Evolutionary conservation across 2,797 vertebrate genomes (phyloP), one percentile per base, ranked within the genome.

Genomic region (Anniella stebbinsi): DNA sequence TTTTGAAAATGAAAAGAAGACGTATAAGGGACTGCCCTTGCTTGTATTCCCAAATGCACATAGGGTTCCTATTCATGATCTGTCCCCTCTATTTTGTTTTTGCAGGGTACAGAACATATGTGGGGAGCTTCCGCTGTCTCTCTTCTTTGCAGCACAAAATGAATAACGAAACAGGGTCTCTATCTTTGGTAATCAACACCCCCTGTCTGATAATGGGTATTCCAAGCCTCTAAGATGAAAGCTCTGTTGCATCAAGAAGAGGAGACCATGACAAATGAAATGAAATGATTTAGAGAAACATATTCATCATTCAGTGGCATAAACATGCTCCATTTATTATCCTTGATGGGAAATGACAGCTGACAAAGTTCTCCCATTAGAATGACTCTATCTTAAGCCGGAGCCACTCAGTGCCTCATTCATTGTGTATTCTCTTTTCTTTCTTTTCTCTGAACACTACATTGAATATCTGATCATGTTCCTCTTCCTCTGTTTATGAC

Each of bases 281-380:
- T 77, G 30, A n/a, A 83, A 38, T 57, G 72, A 57, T 36, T 87
- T 75, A 38, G 0, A 90, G 67, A 57, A 72, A 33, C 0, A 1
- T 17, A 38, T 86, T 88, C 25, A 80, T 89, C 81, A 45, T 86
- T 87, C 36, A 66, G 48, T 33, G 88, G 0, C 80, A n/a, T 80
- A 66, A 51, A 2, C 70, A 86, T 57, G 25, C 2, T 73, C 57
- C 86, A 28, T 87, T 89, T 84, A 84, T 87, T 86, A 28, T 15
- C 15, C 8, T 76, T 78, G 81, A 85, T 66, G 73, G 41, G 48
- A 89, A 89, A 70, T 17, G 77, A 33, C n/a, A 10, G 2, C 9
- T 89, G 85, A 66, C 60, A 75, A 87, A 92, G 66, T 33, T 91
- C 38, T 89, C 25, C 63, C 11, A 25, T 72, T 84, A 93, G 25